A percentile compares a stretch with the other conserved stretches of the same genome.
These are phyloP conservation scores for Eilema depressum DNA, from an alignment of 2,888 invertebrate genomes.

Conservation along the genomic window DNA sequence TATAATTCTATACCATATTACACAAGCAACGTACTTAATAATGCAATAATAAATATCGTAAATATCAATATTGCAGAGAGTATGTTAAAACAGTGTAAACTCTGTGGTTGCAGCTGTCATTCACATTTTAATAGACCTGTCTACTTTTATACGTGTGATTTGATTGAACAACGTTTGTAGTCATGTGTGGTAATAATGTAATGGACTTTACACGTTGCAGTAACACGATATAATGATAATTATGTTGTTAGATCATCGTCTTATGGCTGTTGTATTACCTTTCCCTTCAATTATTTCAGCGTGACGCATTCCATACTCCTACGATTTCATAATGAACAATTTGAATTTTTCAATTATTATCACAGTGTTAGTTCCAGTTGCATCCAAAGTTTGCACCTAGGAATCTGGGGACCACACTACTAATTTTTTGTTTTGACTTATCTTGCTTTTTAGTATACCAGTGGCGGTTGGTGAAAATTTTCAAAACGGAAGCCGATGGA, in stretches of 20 bases:
- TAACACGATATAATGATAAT: conserved; percentile 34
- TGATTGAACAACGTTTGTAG: conserved; percentile 25
- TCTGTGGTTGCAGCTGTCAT: conserved; percentile 20
- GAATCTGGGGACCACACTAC: too few relatives aligned
- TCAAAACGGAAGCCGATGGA: too few relatives aligned
- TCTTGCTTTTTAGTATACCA: too few relatives aligned
- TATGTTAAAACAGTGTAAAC: conserved; percentile 14
- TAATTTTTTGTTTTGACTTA: too few relatives aligned
- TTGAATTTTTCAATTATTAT: not conserved
- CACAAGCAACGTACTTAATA: not conserved
- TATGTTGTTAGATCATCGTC: conserved; percentile 33
- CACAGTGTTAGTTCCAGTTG: not conserved
- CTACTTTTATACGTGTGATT: conserved; percentile 29
- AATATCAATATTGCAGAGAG: conserved; percentile 15
- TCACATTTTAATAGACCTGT: conserved; percentile 23
- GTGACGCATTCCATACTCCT: conserved; percentile 15
- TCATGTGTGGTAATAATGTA: conserved; percentile 39
- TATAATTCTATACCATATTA: not conserved
- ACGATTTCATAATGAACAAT: not conserved
- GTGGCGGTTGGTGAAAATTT: too few relatives aligned
- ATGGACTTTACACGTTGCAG: conserved; percentile 37
- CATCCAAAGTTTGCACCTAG: too few relatives aligned
- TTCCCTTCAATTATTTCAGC: conserved; percentile 35
- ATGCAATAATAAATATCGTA: conserved; percentile 17
- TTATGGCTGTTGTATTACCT: conserved; percentile 25